These are phyloP conservation scores for Myopa testacea DNA, from an alignment of 2,888 invertebrate species.

Conservation along the genomic window DNA sequence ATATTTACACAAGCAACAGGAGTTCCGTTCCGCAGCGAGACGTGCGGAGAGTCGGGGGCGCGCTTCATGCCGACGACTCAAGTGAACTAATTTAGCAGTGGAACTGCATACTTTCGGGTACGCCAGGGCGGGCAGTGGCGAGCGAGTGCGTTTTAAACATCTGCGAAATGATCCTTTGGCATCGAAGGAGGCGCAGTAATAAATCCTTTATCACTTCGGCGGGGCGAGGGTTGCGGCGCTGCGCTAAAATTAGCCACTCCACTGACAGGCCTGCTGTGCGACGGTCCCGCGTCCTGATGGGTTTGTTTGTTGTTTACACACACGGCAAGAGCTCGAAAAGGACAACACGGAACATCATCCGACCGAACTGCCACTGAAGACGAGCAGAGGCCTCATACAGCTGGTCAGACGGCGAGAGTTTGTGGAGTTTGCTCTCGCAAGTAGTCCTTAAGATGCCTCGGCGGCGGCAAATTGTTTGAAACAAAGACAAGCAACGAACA, in stretches of 20 bases:
- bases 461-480: too few relatives aligned
- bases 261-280: constrained; percentile 56
- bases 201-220: constrained; percentile 31
- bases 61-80: constrained; percentile 15
- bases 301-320: constrained; percentile 24
- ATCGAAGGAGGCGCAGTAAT: neutral
- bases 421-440: too few relatives aligned
- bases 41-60: neutral
- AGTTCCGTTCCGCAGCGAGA: neutral
- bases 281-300: neutral
- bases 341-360: constrained; percentile 23
- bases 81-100: constrained; percentile 30
- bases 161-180: constrained; percentile 58
- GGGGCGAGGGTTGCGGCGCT: neutral
- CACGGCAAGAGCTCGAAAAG: constrained; percentile 21
- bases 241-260: constrained; percentile 62
- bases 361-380: neutral
- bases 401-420: neutral
- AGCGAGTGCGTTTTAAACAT: constrained; percentile 53
- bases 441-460: too few relatives aligned
- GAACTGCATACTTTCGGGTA: neutral
- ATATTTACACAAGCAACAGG: constrained; percentile 32
- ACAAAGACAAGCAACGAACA: too few relatives aligned
- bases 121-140: neutral
- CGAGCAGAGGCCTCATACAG: constrained; percentile 11